phyloP scores from a whole-genome alignment of 2,113 vertebrate species.

The Brachirus orientalis region DNA sequence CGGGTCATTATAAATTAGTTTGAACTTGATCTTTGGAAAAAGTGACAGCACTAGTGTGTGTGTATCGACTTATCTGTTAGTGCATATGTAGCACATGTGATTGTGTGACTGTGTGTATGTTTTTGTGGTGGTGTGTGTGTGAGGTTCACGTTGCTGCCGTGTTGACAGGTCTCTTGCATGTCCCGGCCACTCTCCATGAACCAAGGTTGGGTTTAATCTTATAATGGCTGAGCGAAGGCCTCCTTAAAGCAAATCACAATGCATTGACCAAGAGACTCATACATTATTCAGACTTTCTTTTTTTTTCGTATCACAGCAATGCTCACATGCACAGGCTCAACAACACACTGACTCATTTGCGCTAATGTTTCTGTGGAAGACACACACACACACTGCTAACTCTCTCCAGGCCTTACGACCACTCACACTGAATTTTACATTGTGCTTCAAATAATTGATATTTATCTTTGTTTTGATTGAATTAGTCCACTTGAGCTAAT shows the following conservation, averaged over 20 bases:
- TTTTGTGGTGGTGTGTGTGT: constrained; percentile 22
- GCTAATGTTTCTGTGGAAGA: constrained; percentile 39
- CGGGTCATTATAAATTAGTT: too few species aligned
- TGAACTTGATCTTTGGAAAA: too few species aligned
- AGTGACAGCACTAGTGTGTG: not conserved
- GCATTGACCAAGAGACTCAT: constrained; percentile 83
- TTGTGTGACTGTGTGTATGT: not conserved
- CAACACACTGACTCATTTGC: constrained; percentile 43
- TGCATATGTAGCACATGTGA: constrained; percentile 4
- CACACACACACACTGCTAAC: constrained; percentile 1
- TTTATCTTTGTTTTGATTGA: constrained; percentile 42
- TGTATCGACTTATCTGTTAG: not conserved
- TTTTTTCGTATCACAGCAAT: constrained; percentile 69
- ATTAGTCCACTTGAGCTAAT: constrained; percentile 47
- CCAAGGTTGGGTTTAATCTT: constrained; percentile 83
- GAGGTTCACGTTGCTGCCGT: constrained; percentile 58
- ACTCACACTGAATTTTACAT: constrained; percentile 35
- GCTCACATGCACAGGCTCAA: constrained; percentile 28
- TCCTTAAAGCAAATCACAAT: constrained; percentile 84
- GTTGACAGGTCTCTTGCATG: constrained; percentile 78
- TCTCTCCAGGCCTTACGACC: constrained; percentile 5
- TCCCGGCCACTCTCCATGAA: constrained; percentile 73
- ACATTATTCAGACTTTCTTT: constrained; percentile 81
- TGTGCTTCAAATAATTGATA: constrained; percentile 54
- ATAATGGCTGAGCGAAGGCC: constrained; percentile 81